A percentile compares a stretch with the other conserved stretches of the same genome.
Conservation (phyloP, 2,888 invertebrate genomes). For the Eucera pruinosa region DNA sequence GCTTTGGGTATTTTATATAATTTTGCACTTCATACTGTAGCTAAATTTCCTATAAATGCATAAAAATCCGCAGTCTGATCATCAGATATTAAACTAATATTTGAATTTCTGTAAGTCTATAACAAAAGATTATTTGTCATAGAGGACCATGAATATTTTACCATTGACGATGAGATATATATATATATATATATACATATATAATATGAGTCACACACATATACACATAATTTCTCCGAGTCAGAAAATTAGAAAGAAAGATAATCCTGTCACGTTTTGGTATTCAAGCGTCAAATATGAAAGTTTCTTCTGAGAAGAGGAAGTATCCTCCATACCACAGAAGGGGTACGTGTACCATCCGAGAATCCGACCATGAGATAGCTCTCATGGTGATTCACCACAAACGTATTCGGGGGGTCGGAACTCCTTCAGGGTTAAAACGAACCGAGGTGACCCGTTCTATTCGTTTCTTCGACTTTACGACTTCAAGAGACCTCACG, state of each 20-base stretch:
- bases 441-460: constrained; percentile 8
- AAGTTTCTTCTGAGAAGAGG: constrained; percentile 34
- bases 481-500: neutral
- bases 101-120: too few species aligned
- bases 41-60: too few species aligned
- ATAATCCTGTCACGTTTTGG: neutral
- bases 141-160: too few species aligned
- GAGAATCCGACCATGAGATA: constrained; percentile 56
- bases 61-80: too few species aligned
- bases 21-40: too few species aligned
- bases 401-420: constrained; percentile 50
- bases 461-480: constrained; percentile 30
- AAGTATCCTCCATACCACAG: constrained; percentile 44
- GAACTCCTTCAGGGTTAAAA: constrained; percentile 37
- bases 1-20: too few species aligned
- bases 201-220: too few species aligned
- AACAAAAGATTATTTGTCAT: too few species aligned
- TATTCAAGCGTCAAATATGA: constrained; percentile 8
- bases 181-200: too few species aligned
- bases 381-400: constrained; percentile 61
- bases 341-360: constrained; percentile 34
- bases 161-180: too few species aligned
- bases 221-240: too few species aligned
- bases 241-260: neutral
- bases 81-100: too few species aligned